A percentile compares a stretch with the other conserved stretches of the same genome.
phyloP scores from a whole-genome alignment of 2,113 vertebrate genomes.

The Macroglossus sobrinus region DNA sequence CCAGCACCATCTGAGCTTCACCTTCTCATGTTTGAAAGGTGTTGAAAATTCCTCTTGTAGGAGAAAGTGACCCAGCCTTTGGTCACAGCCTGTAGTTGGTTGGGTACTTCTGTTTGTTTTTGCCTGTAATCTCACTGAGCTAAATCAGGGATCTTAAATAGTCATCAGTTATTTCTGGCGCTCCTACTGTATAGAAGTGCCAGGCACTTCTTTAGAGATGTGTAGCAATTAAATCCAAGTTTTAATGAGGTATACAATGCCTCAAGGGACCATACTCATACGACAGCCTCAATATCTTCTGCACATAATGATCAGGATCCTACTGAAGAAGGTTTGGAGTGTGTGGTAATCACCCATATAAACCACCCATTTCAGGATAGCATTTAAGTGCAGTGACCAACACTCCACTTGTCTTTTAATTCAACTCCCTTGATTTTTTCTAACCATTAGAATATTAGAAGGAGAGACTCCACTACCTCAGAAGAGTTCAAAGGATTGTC shows the following conservation, averaged over 20 bases:
- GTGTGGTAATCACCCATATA: neutral
- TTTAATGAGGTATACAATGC: neutral
- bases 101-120: neutral
- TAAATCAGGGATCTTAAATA: neutral
- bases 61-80: neutral
- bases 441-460: slow-evolving; percentile 48
- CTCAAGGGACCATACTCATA: neutral
- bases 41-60: neutral
- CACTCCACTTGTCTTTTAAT: neutral
- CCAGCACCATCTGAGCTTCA: neutral
- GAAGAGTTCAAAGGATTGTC: slow-evolving; percentile 59
- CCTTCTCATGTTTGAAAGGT: neutral
- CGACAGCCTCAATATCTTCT: neutral
- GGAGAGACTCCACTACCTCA: slow-evolving; percentile 78
- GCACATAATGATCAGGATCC: neutral
- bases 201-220: neutral
- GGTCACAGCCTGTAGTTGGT: neutral
- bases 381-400: neutral
- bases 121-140: neutral
- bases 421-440: neutral
- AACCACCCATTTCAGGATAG: slow-evolving; percentile 4
- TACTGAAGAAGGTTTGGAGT: neutral
- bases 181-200: neutral
- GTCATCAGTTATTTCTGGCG: neutral
- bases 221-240: neutral